Percentiles rank a stretch among this genome's conserved stretches.
These are phyloP conservation scores for Sinosuthora webbiana DNA, from an alignment of 2,113 vertebrate genomes.

Conservation along the genomic window DNA sequence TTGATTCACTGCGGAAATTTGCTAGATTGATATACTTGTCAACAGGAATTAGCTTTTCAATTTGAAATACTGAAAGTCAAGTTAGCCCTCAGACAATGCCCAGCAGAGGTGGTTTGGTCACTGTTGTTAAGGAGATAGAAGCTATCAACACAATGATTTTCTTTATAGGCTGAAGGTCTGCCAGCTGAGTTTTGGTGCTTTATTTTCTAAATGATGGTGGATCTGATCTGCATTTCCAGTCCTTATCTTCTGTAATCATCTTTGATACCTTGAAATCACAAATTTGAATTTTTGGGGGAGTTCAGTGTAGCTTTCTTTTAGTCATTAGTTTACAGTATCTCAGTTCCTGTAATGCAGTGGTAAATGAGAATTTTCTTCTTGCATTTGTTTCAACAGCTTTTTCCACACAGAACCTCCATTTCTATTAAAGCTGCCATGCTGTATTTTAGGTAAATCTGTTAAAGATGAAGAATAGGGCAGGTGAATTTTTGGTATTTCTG, in stretches of 20 bases:
- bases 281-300: accelerated
- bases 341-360: not conserved
- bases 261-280: not conserved
- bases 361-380: not conserved
- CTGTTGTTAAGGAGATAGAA: not conserved
- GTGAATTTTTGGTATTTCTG: not conserved
- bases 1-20: not conserved
- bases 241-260: not conserved
- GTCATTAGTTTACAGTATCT: not conserved
- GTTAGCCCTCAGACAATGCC: accelerated
- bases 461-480: not conserved
- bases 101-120: not conserved
- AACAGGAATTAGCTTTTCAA: not conserved
- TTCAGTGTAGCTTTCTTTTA: not conserved
- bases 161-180: not conserved
- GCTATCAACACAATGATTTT: not conserved
- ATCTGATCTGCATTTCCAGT: not conserved
- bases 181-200: not conserved
- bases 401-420: not conserved
- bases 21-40: not conserved
- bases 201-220: not conserved
- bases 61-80: not conserved
- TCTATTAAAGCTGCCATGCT: not conserved
- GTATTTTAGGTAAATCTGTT: not conserved
- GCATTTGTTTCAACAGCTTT: not conserved